Conservation (phyloP, 2,888 invertebrate species). For the Linyphia triangularis region DNA sequence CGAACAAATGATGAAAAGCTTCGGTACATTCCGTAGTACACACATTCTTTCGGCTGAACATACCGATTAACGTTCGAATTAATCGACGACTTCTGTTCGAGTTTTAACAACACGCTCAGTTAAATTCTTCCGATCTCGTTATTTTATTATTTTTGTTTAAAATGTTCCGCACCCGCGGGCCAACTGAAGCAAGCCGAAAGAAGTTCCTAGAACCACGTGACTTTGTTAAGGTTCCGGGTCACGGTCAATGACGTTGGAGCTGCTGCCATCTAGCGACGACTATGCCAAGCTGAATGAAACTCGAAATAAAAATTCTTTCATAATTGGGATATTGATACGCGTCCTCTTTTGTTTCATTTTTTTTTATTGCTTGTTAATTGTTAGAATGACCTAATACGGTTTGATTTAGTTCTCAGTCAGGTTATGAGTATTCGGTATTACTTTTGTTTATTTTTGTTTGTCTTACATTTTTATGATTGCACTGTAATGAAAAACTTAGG, state of each 20-base stretch:
- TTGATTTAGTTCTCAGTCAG: slow-evolving; percentile 83
- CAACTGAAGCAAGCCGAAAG: slow-evolving; percentile 1
- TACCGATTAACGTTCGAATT: background rate
- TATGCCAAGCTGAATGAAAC: slow-evolving; percentile 23
- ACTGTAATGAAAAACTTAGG: too few relatives aligned
- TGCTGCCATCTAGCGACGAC: slow-evolving; percentile 65
- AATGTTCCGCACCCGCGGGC: slow-evolving; percentile 33
- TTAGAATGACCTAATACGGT: slow-evolving; percentile 44
- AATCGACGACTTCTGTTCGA: background rate
- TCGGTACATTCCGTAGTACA: slow-evolving; percentile 28
- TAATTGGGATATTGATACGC: slow-evolving; percentile 24
- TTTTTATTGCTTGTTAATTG: slow-evolving; percentile 36
- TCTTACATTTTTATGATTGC: too few relatives aligned
- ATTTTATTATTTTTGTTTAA: background rate
- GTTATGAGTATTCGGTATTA: too few relatives aligned
- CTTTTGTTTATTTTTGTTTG: too few relatives aligned
- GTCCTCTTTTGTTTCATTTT: background rate
- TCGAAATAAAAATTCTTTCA: slow-evolving; percentile 23
- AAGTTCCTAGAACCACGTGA: slow-evolving; percentile 58
- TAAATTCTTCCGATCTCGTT: slow-evolving; percentile 47
- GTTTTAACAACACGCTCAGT: background rate
- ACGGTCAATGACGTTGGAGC: slow-evolving; percentile 70
- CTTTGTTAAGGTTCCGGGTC: slow-evolving; percentile 70
- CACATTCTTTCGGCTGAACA: background rate
- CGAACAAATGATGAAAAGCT: slow-evolving; percentile 48